Conservation (phyloP, 2,797 vertebrate species). For the Malurus leucopterus region DNA sequence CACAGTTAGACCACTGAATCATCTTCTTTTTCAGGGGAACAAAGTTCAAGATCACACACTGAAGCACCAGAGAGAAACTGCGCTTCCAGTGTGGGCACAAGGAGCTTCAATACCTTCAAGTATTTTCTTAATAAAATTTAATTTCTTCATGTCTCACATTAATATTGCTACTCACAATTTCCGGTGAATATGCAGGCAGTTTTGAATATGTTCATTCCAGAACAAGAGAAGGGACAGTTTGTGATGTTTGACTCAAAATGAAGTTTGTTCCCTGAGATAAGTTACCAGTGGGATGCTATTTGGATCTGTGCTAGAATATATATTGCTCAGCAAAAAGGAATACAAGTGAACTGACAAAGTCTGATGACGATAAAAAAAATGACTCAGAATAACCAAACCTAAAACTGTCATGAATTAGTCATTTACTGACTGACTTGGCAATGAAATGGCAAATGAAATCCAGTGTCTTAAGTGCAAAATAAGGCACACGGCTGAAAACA, state of each 20-base stretch:
- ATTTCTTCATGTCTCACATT: neutral
- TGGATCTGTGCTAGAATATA: neutral
- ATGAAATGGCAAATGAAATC: neutral
- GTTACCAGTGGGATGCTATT: neutral
- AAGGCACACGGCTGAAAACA: neutral
- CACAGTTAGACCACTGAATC: neutral
- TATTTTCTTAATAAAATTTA: neutral
- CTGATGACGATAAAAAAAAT: neutral
- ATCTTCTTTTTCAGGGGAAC: neutral
- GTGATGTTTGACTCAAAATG: neutral
- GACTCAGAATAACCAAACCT: neutral
- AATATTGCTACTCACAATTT: neutral
- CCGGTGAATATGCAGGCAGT: neutral
- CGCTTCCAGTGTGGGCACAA: neutral
- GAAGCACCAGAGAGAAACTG: rapidly evolving
- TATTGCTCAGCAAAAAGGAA: neutral
- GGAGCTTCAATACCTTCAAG: neutral
- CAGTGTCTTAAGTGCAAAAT: neutral
- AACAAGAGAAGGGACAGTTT: neutral
- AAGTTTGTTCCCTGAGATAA: neutral
- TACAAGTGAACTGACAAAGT: neutral
- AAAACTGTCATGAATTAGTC: neutral
- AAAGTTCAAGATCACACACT: neutral
- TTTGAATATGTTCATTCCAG: neutral
- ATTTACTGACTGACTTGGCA: neutral